Percentiles rank a stretch among this genome's conserved stretches.
Conservation (phyloP, 2,888 invertebrate species). For the Geophilus truncorum region DNA sequence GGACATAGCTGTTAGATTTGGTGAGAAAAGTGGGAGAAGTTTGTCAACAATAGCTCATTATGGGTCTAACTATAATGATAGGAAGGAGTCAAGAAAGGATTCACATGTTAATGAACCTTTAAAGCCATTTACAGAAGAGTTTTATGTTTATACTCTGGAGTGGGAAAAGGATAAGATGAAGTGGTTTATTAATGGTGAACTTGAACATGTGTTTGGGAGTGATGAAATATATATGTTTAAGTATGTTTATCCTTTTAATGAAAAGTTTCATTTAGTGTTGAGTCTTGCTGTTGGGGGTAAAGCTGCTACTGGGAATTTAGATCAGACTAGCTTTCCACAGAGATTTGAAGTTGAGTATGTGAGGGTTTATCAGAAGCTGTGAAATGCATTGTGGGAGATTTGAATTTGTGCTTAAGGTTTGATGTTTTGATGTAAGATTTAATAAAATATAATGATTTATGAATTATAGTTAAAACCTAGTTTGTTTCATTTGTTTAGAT, state of each 20-base stretch:
- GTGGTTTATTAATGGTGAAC: background rate
- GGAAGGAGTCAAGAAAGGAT: background rate
- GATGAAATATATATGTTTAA: background rate
- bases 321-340: background rate
- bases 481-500: too few relatives aligned
- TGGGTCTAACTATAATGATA: background rate
- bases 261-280: slow-evolving; percentile 7
- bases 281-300: slow-evolving; percentile 8
- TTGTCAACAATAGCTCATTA: background rate
- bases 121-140: background rate
- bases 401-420: too few relatives aligned
- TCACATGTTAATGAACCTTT: background rate
- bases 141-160: background rate
- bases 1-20: background rate
- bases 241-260: slow-evolving; percentile 26
- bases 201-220: background rate
- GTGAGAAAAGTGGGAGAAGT: background rate
- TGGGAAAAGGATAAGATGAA: background rate
- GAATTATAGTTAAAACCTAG: too few relatives aligned
- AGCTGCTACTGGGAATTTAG: background rate
- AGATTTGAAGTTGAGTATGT: slow-evolving; percentile 25
- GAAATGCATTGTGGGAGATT: too few relatives aligned
- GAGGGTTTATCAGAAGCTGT: background rate
- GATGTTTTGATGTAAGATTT: too few relatives aligned
- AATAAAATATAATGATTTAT: too few relatives aligned